Evolutionary conservation across 2,888 invertebrate genomes (phyloP).

Genomic region (Adelognathus sp.): DNA sequence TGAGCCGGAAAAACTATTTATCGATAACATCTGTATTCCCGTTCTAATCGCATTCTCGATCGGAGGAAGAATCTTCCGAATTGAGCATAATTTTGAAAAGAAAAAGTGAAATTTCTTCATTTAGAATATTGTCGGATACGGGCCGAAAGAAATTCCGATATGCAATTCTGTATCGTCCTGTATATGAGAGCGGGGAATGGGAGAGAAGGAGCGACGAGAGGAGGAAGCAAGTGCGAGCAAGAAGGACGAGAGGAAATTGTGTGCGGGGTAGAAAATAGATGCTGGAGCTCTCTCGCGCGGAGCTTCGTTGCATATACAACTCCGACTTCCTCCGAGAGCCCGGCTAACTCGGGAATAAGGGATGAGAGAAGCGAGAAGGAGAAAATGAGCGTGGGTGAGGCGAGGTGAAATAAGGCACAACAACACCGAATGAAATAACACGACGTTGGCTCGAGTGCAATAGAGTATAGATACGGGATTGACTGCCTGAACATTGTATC

Average conservation of each 20-base stretch:
- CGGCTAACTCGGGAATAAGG: constrained; percentile 34
- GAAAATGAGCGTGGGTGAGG: background rate
- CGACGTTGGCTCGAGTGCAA: background rate
- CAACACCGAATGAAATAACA: constrained; percentile 7
- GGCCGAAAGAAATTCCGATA: too few species aligned
- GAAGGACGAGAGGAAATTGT: constrained; percentile 39
- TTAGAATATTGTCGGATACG: too few species aligned
- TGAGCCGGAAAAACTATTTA: too few species aligned
- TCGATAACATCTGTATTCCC: too few species aligned
- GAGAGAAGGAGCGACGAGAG: constrained; percentile 21
- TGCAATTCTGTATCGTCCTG: too few species aligned
- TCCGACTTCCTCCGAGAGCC: background rate
- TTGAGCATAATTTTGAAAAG: too few species aligned
- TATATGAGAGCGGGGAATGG: too few species aligned
- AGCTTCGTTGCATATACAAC: background rate
- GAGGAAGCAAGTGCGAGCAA: constrained; percentile 19
- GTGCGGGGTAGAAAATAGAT: constrained; percentile 45
- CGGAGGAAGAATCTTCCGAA: too few species aligned
- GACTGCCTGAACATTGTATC: background rate
- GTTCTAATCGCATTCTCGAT: too few species aligned
- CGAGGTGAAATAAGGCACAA: constrained; percentile 25
- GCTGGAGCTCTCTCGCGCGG: constrained; percentile 13
- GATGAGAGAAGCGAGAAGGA: constrained; percentile 38
- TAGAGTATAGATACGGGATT: background rate
- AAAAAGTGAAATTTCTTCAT: too few species aligned